These are phyloP conservation scores for Erpornis zantholeuca DNA, from an alignment of 2,113 vertebrate genomes.

Conservation along the genomic window DNA sequence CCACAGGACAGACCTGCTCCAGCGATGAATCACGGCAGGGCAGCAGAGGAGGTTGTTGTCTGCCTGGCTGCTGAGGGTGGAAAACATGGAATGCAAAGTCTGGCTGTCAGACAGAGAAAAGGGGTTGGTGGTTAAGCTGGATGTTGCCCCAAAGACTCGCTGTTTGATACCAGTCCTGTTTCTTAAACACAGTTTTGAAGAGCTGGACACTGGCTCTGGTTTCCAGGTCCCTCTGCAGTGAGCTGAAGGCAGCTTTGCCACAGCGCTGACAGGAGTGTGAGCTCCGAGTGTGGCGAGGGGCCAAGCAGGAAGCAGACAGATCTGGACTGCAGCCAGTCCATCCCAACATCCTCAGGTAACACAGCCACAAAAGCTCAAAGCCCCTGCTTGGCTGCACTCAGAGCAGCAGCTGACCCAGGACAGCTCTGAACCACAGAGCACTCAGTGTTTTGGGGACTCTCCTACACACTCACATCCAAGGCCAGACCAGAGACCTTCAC, in stretches of 20 bases:
- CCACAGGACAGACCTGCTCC: conserved; percentile 66
- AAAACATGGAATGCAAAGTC: neutral
- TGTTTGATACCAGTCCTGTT: neutral
- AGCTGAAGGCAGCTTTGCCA: neutral
- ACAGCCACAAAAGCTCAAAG: neutral
- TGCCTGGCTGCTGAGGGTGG: neutral
- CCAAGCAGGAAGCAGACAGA: neutral
- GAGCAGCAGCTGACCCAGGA: neutral
- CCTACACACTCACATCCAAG: neutral
- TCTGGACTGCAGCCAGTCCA: neutral
- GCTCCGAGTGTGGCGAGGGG: neutral
- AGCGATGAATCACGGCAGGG: conserved; percentile 38
- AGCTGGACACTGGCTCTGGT: neutral
- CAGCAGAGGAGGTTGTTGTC: conserved; percentile 6
- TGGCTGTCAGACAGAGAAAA: neutral
- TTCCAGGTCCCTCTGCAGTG: neutral
- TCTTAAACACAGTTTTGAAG: neutral
- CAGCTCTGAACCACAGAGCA: neutral
- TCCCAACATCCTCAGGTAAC: neutral
- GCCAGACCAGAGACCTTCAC: neutral
- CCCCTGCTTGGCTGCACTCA: neutral
- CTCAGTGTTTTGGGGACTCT: neutral
- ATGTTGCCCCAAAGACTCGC: neutral
- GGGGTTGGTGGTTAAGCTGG: neutral
- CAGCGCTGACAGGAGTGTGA: neutral